Conservation (phyloP, 2,797 vertebrate genomes). For the Holocentrus rufus region DNA sequence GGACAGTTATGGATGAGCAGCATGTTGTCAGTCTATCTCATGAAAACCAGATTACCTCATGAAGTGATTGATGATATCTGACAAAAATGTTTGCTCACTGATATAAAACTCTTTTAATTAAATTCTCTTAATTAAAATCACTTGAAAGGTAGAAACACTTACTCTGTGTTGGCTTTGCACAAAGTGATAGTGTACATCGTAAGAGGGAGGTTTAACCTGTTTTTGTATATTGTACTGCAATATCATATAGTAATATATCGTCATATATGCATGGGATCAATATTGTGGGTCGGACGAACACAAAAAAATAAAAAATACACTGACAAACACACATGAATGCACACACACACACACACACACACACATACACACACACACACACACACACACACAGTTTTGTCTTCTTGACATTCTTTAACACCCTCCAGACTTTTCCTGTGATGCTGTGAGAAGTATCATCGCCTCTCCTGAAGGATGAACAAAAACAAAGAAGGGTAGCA, state of each 20-base stretch:
- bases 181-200: not conserved
- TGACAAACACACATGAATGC: not conserved
- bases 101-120: too few relatives aligned
- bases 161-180: too few relatives aligned
- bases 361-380: not conserved
- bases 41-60: too few relatives aligned
- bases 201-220: not conserved
- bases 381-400: not conserved
- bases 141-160: not conserved
- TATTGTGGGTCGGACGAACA: too few relatives aligned
- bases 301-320: not conserved
- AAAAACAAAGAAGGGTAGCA: too few relatives aligned
- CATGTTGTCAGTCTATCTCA: not conserved
- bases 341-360: not conserved
- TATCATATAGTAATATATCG: not conserved
- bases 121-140: not conserved
- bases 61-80: not conserved
- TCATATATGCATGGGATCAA: not conserved
- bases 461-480: too few relatives aligned
- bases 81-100: too few relatives aligned
- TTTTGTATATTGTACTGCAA: not conserved
- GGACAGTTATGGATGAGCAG: slow-evolving; percentile 28
- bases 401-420: too few relatives aligned
- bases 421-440: too few relatives aligned
- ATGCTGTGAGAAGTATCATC: too few relatives aligned